A percentile compares a stretch with the other conserved stretches of the same genome.
Evolutionary conservation across 2,888 invertebrate species (phyloP).

Genomic region (Syrista parreyssii): DNA sequence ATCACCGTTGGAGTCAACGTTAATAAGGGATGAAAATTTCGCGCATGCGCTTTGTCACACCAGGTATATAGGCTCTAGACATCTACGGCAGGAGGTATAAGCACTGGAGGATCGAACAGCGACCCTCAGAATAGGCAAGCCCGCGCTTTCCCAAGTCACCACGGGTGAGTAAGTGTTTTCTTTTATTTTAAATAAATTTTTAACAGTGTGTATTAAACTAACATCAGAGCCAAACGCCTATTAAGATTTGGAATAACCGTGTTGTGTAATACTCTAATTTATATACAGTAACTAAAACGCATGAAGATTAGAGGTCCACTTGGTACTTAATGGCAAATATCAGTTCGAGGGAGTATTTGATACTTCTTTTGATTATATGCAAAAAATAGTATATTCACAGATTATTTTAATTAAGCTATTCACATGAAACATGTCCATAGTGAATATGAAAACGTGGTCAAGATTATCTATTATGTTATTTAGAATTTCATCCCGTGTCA

Average conservation of each 20-base stretch:
- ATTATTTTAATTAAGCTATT: background rate
- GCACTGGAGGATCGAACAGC: constrained; percentile 47
- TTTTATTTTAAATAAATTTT: background rate
- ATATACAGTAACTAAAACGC: background rate
- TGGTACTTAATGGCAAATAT: background rate
- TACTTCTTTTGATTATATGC: background rate
- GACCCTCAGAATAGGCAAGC: constrained; percentile 40
- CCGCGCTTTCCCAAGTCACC: constrained; percentile 27
- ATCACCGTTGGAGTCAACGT: background rate
- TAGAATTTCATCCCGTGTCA: too few species aligned
- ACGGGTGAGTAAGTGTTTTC: background rate
- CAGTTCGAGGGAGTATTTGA: background rate
- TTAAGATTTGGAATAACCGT: background rate
- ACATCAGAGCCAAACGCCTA: background rate
- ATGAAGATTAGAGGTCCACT: background rate
- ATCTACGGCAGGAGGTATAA: constrained; percentile 35
- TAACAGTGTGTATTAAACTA: background rate
- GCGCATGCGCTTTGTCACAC: constrained; percentile 1
- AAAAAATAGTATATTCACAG: background rate
- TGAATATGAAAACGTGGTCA: background rate
- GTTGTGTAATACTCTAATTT: background rate
- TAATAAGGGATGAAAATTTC: background rate
- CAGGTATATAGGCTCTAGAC: background rate
- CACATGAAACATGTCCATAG: background rate
- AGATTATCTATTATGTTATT: too few species aligned